These are phyloP conservation scores for Zingel zingel DNA, from an alignment of 2,113 vertebrate genomes.

Conservation along the genomic window DNA sequence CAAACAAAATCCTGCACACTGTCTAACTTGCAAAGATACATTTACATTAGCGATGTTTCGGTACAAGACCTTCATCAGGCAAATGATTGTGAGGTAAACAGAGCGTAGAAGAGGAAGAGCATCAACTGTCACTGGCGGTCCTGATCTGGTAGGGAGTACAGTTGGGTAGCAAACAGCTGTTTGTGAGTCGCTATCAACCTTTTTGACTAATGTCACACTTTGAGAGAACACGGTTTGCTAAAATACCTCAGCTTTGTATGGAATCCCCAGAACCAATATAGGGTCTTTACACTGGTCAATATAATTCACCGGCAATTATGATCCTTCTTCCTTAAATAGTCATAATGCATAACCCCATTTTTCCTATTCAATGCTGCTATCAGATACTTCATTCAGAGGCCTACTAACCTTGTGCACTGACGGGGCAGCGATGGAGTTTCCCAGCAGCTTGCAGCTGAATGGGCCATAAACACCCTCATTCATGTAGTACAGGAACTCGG, in stretches of 20 bases:
- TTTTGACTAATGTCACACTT: not conserved
- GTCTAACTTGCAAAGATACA: too few species aligned
- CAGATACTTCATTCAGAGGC: constrained; percentile 37
- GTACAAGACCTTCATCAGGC: too few species aligned
- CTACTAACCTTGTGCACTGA: constrained; percentile 93
- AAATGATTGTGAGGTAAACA: not conserved
- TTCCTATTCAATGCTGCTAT: constrained; percentile 11
- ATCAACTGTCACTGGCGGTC: not conserved
- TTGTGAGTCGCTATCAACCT: not conserved
- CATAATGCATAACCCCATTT: constrained; percentile 25
- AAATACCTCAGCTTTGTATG: not conserved
- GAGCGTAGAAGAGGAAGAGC: not conserved
- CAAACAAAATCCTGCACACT: too few species aligned
- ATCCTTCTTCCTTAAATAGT: not conserved
- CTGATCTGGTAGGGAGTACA: not conserved
- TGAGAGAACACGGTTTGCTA: not conserved
- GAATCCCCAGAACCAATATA: not conserved
- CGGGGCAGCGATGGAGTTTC: constrained; percentile 77
- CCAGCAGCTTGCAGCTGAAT: constrained; percentile 93
- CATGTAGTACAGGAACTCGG: constrained; percentile 94
- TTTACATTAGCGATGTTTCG: too few species aligned
- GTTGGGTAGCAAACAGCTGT: not conserved
- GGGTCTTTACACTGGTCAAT: not conserved
- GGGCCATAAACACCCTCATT: constrained; percentile 98
- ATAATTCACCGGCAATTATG: not conserved